Evolutionary conservation across 2,888 invertebrate genomes (phyloP), one percentile per base, ranked within the genome.

Genomic region (Fabriciana adippe): DNA sequence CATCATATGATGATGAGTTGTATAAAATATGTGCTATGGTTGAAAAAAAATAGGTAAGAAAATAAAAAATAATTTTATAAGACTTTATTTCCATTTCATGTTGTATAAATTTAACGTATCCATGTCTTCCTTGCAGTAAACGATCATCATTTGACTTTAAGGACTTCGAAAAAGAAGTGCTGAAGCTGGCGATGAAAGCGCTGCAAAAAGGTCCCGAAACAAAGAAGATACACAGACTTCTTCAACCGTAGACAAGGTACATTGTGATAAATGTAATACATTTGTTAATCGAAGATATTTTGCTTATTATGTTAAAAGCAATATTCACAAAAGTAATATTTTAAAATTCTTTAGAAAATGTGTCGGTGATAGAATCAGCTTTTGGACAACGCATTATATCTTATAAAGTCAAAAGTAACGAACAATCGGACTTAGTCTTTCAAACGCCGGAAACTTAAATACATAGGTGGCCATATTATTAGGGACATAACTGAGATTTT

Each of bases 301-400:
- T 56, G 15, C 64, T 41, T 67, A 68, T 62, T 70, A 72, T 59
- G 14, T 68, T 15, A 70, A 67, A 56, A 72, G 69, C 56, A 70
- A 69, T 62, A n/a, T 45, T n/a, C 73, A 72, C 53, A 71, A 72
- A 71, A 71, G 69, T 64, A 72, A 71, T 57, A 41, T 64, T 35
- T 63, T 67, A 71, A 47, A 18, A 60, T 31, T 67, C 60, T 51
- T 64, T 69, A 16, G 26, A 66, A 56, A 72, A 74, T 51, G 71
- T 72, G 15, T 57, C 53, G n/a, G 61, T 73, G n/a, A 60, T 72
- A 47, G 73, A 73, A 13, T 65, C 62, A 47, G 71, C 70, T 48
- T 72, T 70, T 62, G 63, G 62, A 16, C 41, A 69, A 48, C 31
- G 67, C 6, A 66, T 72, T 35, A 55, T 55, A 54, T 64, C 68